Evolutionary conservation across 2,113 vertebrate genomes (phyloP), one percentile per base, ranked within the genome.

Genomic region (Natator depressus): DNA sequence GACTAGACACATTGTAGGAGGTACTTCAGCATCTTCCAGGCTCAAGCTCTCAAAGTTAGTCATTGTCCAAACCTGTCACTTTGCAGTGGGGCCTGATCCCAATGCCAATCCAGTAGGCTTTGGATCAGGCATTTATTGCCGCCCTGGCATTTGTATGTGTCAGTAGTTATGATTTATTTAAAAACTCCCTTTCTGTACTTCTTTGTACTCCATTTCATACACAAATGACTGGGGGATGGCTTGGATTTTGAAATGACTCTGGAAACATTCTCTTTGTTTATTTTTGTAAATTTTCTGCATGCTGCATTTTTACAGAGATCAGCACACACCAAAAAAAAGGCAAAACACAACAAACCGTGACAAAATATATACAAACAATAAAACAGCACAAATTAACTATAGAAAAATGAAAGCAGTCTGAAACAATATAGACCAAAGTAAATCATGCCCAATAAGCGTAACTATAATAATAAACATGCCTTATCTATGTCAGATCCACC

Each of bases 341-440:
- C 88, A 95, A 96, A 97, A 92, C 76, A 97, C 81, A 96, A 94
- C 92, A 83, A 96, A 94, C 93, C 90, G 84, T 95, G 96, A 96
- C 89, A 96, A 91, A 92, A 97, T 75, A 89, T 87, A 96, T 87
- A 84, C 84, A 90, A 42, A 85, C 62, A 50, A 85, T 90, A 95
- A 94, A 95, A 65, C 91, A 95, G 93, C 91, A 94, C 93, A 84
- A 95, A 85, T 94, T 97, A 96, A 93, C 95, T 93, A 89, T 90
- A 94, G 92, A 96, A 80, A 95, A 95, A 94, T 94, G 81, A 94
- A 94, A 94, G 76, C 93, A 89, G 85, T 92, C 91, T 65, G 88
- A 89, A 96, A 82, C 87, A 93, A 95, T 91, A 95, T 38, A 95
- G 82, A 87, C 90, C 88, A 46, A 87, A 54, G 80, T 96, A 95